Evolutionary conservation across 2,888 invertebrate species (phyloP), one percentile per base, ranked within the genome.

Genomic region (Drosophila algonquin): DNA sequence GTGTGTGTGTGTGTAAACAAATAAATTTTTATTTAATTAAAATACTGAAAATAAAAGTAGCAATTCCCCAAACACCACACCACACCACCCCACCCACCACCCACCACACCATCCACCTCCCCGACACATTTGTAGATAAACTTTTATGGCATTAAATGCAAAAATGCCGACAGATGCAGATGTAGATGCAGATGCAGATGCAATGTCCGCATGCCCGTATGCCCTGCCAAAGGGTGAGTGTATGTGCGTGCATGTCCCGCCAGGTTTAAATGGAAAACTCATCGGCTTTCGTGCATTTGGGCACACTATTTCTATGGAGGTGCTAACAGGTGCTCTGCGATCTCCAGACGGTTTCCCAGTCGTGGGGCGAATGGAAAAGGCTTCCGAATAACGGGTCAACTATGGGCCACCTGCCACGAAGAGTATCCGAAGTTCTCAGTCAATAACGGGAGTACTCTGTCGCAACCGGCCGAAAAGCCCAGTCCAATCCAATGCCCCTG

Each of bases 21-120:
- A 73, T 60, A 53, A 45, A 72, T 73, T 73, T 72, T 64, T 73
- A 72, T 73, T 72, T 73, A 73, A 73, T 65, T 73, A 72, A 65
- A 72, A 65, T 72, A 32, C 52, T 48, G 51, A 48, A 72, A 73
- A 73, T 73, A 73, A 70, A 71, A 72, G 63, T 54, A 50, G 58
- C 52, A 53, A 24, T 40, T 52, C 18, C 47, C 30, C 40, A n/a
- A 21, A 52, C 52, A 10, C 52, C 27, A 48, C 7, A 7, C 16
- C 46, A 32, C 9, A n/a, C 9, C 10, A 32, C n/a, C n/a, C 10
- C 32, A 10, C 32, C 3, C 10, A 32, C 21, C 40, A n/a, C 27
- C 32, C 51, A 10, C 51, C 18, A 18, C 24, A 24, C 3, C 24
- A 24, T 24, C 24, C 35, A 40, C 35, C 35, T 40, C 35, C 35